Evolutionary conservation across 1,140 invertebrate genomes (phyloP), one percentile per base, ranked within the genome.

Genomic region (Drosophila chauvacae): DNA sequence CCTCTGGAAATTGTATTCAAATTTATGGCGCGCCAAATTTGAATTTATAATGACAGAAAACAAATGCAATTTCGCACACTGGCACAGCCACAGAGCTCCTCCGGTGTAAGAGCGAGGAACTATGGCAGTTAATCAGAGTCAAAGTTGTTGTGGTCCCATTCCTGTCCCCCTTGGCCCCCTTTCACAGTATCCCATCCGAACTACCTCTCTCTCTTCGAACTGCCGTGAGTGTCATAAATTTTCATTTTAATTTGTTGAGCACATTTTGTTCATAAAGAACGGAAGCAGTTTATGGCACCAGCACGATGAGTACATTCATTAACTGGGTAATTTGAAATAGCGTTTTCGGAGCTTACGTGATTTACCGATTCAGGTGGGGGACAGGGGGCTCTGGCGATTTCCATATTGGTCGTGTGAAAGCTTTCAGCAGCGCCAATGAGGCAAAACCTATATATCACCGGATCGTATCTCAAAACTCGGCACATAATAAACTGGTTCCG

Each of bases 1-100:
- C 59, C 79, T 65, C 83, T 77, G 83, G 70, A 53, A 72, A 69
- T 58, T 86, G 77, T 73, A 77, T 59, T 62, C 58, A 63, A 80
- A 87, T 88, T 88, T 87, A 87, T 90, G 65, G 85, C 47, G 68
- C 55, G 81, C 77, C 80, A 87, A 84, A 88, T 87, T 88, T 88
- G 80, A 87, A 87, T 87, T 88, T 87, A 87, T 87, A 87, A 87
- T 87, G 83, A 87, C 83, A 80, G 72, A 77, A 80, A 87, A 88
- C 83, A 87, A 87, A 87, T 87, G 83, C 83, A 84, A 73, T 87
- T 80, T 80, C 62, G 41, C 71, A 42, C 71, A 63, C 58, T 41
- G 28, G 42, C 37, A 68, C 57, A 39, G 30, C 50, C 39, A 47
- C 45, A 73, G 53, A 26, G 53, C 35, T 56, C 13, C 35, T n/a